Evolutionary conservation across 1,140 invertebrate genomes (phyloP).

Genomic region (Psilanteris sp.): DNA sequence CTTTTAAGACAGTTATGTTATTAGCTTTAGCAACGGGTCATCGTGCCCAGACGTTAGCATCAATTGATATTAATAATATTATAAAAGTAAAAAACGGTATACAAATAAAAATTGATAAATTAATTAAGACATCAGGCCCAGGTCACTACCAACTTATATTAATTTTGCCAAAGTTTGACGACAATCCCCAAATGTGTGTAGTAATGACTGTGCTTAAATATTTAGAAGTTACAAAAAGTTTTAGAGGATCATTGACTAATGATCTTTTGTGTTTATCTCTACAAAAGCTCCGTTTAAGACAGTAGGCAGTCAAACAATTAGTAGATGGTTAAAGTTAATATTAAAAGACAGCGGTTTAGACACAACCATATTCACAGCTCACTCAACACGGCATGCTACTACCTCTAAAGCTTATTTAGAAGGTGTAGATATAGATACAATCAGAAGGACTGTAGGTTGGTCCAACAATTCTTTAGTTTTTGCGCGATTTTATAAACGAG

Average conservation of each 20-base stretch:
- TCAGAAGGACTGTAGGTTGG: slow-evolving; percentile 31
- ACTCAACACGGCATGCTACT: slow-evolving; percentile 32
- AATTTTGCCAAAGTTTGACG: slow-evolving; percentile 17
- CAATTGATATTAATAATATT: too few species aligned
- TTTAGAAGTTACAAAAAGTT: slow-evolving; percentile 3
- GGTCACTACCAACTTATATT: background rate
- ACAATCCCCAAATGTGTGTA: slow-evolving; percentile 16
- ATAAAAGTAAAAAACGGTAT: too few species aligned
- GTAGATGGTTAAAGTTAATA: slow-evolving; percentile 25
- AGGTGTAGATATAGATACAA: slow-evolving; percentile 27
- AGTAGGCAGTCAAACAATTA: slow-evolving; percentile 15
- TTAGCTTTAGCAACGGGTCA: too few species aligned
- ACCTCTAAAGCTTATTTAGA: slow-evolving; percentile 6
- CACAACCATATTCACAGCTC: slow-evolving; percentile 17
- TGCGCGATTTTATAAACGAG: slow-evolving; percentile 17
- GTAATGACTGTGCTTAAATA: slow-evolving; percentile 3
- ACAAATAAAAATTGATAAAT: too few species aligned
- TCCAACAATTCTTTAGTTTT: slow-evolving; percentile 19
- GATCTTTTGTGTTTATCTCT: slow-evolving; percentile 25
- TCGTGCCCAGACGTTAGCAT: too few species aligned
- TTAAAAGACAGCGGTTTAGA: slow-evolving; percentile 29
- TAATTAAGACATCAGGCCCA: background rate
- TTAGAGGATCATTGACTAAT: background rate
- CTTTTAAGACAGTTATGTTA: too few species aligned
- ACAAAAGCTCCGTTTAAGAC: slow-evolving; percentile 12